These are phyloP conservation scores for Mantis religiosa DNA, from an alignment of 2,888 invertebrate genomes.

Conservation along the genomic window DNA sequence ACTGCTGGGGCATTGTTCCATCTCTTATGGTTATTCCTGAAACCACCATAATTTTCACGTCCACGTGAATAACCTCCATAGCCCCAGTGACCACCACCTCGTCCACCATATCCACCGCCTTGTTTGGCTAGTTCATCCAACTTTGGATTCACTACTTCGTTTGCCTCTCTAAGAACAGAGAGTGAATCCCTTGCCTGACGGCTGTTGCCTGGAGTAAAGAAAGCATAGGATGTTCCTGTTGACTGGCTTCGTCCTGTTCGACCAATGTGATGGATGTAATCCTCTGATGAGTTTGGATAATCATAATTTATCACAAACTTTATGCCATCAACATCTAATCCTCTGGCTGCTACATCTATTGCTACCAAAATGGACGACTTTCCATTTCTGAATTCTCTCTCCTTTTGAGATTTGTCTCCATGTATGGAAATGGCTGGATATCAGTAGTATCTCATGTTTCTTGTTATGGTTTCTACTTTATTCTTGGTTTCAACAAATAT, in stretches of 20 bases:
- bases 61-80: conserved; percentile 9
- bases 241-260: conserved; percentile 84
- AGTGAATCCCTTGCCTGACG: conserved; percentile 86
- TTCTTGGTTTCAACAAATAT: conserved; percentile 70
- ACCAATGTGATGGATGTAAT: conserved; percentile 93
- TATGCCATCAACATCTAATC: conserved; percentile 85
- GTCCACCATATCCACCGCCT: conserved; percentile 56
- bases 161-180: conserved; percentile 84
- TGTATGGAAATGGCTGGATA: conserved; percentile 78
- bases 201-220: conserved; percentile 85
- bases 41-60: conserved; percentile 4
- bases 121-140: conserved; percentile 73
- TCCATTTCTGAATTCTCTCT: too few species aligned
- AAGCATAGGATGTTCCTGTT: conserved; percentile 90
- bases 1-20: not conserved
- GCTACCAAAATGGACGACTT: too few species aligned
- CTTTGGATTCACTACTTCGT: conserved; percentile 84
- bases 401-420: conserved; percentile 93
- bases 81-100: conserved; percentile 18
- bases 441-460: conserved; percentile 57
- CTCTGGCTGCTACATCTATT: too few species aligned
- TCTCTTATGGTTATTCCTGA: not conserved
- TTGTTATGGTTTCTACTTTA: conserved; percentile 63
- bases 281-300: conserved; percentile 92
- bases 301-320: conserved; percentile 96